A percentile compares a stretch with the other conserved stretches of the same genome.
phyloP scores from a whole-genome alignment of 2,797 vertebrate species.

The Erithacus rubecula region DNA sequence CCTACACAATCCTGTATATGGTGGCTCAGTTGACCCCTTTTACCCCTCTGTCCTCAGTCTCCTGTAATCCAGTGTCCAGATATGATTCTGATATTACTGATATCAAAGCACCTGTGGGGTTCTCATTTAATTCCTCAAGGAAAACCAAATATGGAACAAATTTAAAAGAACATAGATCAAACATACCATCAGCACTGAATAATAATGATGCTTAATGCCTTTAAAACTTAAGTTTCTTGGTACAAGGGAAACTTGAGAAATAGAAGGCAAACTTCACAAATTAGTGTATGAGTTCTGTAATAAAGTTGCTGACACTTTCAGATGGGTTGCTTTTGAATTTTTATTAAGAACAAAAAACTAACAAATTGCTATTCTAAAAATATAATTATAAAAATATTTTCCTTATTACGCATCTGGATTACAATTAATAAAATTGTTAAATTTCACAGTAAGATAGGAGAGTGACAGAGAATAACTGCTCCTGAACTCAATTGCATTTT shows the following conservation, averaged over 20 bases:
- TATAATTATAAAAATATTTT: background rate
- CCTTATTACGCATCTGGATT: background rate
- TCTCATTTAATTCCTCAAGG: background rate
- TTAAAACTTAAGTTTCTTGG: background rate
- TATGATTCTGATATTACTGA: background rate
- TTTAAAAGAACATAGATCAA: background rate
- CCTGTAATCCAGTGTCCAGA: background rate
- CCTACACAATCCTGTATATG: background rate
- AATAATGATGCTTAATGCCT: background rate
- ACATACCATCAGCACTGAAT: background rate
- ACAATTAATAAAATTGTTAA: background rate
- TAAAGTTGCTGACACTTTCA: background rate
- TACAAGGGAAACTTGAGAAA: background rate
- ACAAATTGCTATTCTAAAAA: background rate
- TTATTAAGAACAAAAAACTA: background rate
- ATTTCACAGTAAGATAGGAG: background rate
- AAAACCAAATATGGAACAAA: background rate
- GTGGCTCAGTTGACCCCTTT: background rate
- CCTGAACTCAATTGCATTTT: background rate
- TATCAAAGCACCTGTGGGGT: rapidly evolving
- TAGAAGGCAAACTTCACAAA: background rate
- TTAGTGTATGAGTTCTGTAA: background rate
- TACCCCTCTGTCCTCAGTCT: background rate
- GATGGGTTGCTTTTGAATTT: background rate
- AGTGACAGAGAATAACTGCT: background rate